Evolutionary conservation across 2,888 invertebrate genomes (phyloP).

Genomic region (Cyrtodaria siliqua): DNA sequence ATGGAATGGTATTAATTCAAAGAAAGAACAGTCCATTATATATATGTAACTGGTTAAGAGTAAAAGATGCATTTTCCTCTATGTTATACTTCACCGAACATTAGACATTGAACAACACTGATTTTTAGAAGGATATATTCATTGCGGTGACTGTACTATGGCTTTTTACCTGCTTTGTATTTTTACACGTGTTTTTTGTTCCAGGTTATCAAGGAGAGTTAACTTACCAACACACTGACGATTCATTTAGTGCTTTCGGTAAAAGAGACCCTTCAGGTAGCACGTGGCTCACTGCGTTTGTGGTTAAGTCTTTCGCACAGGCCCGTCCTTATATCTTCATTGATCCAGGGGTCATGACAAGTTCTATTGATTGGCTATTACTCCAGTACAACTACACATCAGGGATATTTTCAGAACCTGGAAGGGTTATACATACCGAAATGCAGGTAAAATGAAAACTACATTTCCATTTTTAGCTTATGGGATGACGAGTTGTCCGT

Average conservation of each 20-base stretch:
- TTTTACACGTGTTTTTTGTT: no score
- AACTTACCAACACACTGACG: constrained; percentile 94
- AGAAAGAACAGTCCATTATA: no score
- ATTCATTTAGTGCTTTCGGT: constrained; percentile 97
- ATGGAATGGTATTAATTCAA: no score
- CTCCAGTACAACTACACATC: constrained; percentile 89
- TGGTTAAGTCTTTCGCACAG: constrained; percentile 91
- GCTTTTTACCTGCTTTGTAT: no score
- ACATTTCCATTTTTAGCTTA: background rate
- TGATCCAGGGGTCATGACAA: constrained; percentile 89
- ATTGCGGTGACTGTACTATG: no score
- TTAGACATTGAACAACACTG: no score
- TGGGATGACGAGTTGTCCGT: no score
- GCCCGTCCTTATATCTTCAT: constrained; percentile 88
- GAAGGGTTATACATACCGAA: constrained; percentile 90
- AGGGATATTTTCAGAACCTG: constrained; percentile 91
- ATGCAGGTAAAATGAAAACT: constrained; percentile 88
- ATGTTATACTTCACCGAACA: no score
- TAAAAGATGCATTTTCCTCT: no score
- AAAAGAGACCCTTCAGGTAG: constrained; percentile 90
- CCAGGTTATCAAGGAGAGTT: constrained; percentile 95
- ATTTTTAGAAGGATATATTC: no score
- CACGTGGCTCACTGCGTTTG: constrained; percentile 96
- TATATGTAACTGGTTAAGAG: no score
- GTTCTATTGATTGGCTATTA: constrained; percentile 92